Evolutionary conservation across 2,888 invertebrate genomes (phyloP).

Genomic region (Escarpia spicata): DNA sequence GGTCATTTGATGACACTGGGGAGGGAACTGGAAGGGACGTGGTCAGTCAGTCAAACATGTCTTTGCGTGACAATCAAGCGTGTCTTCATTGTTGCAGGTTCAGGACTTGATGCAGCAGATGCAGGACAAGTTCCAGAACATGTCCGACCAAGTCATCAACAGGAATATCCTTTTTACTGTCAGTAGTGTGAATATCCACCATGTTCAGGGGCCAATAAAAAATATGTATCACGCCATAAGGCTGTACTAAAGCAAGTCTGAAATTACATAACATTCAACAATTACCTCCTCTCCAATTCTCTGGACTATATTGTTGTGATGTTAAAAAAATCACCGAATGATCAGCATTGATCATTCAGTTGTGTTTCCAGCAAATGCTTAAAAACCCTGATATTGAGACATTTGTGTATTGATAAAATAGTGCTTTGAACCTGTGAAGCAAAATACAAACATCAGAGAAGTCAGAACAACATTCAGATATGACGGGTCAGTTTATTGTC

Average conservation of each 20-base stretch:
- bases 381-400: too few relatives aligned
- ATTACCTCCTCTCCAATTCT: too few relatives aligned
- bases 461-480: too few relatives aligned
- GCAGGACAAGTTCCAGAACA: slow-evolving; percentile 97
- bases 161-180: slow-evolving; percentile 68
- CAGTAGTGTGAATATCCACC: background rate
- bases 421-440: too few relatives aligned
- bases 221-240: background rate
- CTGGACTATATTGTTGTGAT: too few relatives aligned
- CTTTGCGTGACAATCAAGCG: background rate
- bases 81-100: slow-evolving; percentile 74
- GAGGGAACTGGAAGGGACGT: background rate
- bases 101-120: slow-evolving; percentile 95
- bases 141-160: slow-evolving; percentile 97
- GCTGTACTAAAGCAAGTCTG: background rate
- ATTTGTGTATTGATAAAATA: too few relatives aligned
- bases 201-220: background rate
- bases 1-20: background rate
- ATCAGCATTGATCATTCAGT: too few relatives aligned
- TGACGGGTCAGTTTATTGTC: too few relatives aligned
- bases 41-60: background rate
- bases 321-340: too few relatives aligned
- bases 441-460: background rate
- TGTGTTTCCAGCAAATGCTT: too few relatives aligned
- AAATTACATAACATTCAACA: too few relatives aligned